Evolutionary conservation across 2,113 vertebrate species (phyloP).

Genomic region (Melanerpes formicivorus): DNA sequence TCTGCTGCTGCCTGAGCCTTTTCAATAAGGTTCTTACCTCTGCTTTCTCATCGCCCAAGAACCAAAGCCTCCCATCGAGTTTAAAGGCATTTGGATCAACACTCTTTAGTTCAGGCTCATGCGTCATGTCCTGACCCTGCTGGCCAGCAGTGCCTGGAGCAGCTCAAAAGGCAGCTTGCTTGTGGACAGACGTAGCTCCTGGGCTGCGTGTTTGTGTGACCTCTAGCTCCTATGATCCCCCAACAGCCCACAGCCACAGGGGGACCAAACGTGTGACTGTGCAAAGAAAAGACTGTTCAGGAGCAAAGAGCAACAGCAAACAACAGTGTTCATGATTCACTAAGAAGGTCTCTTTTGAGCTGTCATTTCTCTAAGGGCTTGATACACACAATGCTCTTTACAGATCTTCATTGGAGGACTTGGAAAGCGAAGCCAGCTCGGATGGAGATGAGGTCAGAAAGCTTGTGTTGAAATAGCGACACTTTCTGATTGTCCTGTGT

Average conservation of each 20-base stretch:
- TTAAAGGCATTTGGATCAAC: background rate
- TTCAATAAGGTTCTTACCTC: background rate
- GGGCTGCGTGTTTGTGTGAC: background rate
- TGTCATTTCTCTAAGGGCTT: background rate
- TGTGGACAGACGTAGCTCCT: background rate
- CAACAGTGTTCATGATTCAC: background rate
- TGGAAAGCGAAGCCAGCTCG: background rate
- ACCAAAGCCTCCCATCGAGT: background rate
- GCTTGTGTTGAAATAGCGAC: background rate
- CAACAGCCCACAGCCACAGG: background rate
- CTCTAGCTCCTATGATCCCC: background rate
- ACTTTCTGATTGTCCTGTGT: background rate
- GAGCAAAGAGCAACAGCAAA: background rate
- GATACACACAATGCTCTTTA: conserved; percentile 11
- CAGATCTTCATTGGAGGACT: conserved; percentile 26
- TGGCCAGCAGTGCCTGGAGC: background rate
- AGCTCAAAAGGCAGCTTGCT: background rate
- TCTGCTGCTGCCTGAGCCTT: background rate
- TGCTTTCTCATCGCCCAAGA: background rate
- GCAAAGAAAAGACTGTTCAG: background rate
- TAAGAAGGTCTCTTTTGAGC: background rate
- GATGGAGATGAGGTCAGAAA: conserved; percentile 61
- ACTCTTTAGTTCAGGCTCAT: background rate
- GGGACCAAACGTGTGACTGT: fast-evolving
- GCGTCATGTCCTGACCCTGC: no score